phyloP scores from a whole-genome alignment of 1,140 invertebrate genomes.

The Drosophila saltans region DNA sequence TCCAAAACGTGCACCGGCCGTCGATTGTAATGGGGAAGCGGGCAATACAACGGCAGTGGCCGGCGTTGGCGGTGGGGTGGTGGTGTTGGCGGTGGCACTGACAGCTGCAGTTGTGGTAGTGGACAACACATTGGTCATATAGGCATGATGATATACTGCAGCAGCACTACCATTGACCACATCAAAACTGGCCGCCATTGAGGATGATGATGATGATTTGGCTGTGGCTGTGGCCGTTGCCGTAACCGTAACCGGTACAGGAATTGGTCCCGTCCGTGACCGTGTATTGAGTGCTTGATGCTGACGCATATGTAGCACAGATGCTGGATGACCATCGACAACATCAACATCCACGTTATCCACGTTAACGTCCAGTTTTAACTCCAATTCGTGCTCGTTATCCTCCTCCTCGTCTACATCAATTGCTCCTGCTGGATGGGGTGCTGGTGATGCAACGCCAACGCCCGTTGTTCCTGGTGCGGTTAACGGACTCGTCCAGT shows the following conservation, averaged over 20 bases:
- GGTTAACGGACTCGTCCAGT: constrained; percentile 79
- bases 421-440: constrained; percentile 36
- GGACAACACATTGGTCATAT: constrained; percentile 65
- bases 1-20: constrained; percentile 56
- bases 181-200: constrained; percentile 63
- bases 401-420: constrained; percentile 33
- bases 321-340: constrained; percentile 72
- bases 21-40: constrained; percentile 65
- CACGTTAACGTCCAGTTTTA: constrained; percentile 19
- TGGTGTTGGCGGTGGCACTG: constrained; percentile 13
- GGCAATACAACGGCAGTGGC: constrained; percentile 37
- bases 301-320: constrained; percentile 73
- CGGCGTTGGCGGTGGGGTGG: constrained; percentile 28
- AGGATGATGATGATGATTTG: constrained; percentile 46
- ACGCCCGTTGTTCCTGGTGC: constrained; percentile 36
- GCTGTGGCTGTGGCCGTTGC: constrained; percentile 10
- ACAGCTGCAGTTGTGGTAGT: constrained; percentile 27
- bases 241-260: constrained; percentile 13
- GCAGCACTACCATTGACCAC: constrained; percentile 47
- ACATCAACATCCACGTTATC: constrained; percentile 63
- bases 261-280: constrained; percentile 28
- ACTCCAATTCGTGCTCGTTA: constrained; percentile 2
- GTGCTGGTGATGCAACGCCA: constrained; percentile 37
- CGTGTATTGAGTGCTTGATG: constrained; percentile 66
- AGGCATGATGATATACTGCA: constrained; percentile 50